Evolutionary conservation across 2,113 vertebrate genomes (phyloP).

Genomic region (Hippopotamus amphibius): DNA sequence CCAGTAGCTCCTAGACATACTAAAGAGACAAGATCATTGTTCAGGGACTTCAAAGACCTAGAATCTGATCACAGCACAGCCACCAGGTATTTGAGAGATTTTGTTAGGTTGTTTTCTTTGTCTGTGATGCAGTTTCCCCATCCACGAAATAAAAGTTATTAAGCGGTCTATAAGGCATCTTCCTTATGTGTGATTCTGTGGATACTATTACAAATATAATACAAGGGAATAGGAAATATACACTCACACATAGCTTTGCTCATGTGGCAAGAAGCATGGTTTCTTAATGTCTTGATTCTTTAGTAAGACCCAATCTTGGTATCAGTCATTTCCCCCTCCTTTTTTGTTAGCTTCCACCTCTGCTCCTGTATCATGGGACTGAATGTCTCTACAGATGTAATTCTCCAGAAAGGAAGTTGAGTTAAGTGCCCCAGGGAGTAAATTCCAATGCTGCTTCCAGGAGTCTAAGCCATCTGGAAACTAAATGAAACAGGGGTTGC

Average conservation of each 20-base stretch:
- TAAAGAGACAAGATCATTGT: background rate
- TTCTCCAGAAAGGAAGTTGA: background rate
- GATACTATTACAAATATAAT: background rate
- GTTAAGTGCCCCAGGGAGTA: background rate
- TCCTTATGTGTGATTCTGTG: background rate
- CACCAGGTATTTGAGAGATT: background rate
- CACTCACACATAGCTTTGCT: background rate
- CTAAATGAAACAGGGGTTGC: background rate
- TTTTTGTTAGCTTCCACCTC: background rate
- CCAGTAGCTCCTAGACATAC: background rate
- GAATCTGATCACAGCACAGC: background rate
- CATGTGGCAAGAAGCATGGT: background rate
- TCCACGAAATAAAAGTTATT: background rate
- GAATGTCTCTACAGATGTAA: background rate
- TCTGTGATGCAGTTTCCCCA: background rate
- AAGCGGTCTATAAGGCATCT: background rate
- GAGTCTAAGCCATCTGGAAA: constrained; percentile 50
- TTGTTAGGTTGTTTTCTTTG: background rate
- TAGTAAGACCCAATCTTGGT: background rate
- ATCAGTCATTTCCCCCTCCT: background rate
- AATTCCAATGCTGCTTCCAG: background rate
- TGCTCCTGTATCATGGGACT: background rate
- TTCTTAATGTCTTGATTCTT: background rate
- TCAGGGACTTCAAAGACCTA: background rate
- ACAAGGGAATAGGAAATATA: background rate